A percentile compares a stretch with the other conserved stretches of the same genome.
Evolutionary conservation across 2,888 invertebrate species (phyloP).

Genomic region (Nasonia oneida): DNA sequence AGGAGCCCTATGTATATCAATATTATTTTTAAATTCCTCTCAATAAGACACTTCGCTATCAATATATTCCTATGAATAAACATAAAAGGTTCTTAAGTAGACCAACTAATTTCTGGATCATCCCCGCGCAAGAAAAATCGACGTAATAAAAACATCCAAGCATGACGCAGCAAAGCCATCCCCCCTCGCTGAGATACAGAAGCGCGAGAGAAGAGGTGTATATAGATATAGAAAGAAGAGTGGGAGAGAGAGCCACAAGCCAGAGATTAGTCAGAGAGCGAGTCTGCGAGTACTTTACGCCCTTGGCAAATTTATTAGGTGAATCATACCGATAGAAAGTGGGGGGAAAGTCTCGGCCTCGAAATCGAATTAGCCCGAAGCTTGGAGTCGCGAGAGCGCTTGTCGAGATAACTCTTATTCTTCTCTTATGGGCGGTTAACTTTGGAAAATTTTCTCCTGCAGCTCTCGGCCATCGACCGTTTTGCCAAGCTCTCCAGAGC

Average conservation of each 20-base stretch:
- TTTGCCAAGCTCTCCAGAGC: neutral
- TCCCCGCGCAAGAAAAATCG: slow-evolving; percentile 14
- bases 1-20: no score
- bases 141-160: slow-evolving; percentile 45
- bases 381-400: slow-evolving; percentile 27
- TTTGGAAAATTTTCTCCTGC: slow-evolving; percentile 18
- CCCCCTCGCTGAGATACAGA: slow-evolving; percentile 29
- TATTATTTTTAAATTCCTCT: neutral
- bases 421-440: slow-evolving; percentile 20
- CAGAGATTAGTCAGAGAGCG: slow-evolving; percentile 28
- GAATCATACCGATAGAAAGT: slow-evolving; percentile 30
- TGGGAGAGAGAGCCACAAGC: neutral
- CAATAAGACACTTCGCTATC: neutral
- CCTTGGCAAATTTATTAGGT: slow-evolving; percentile 40
- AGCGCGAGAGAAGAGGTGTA: neutral
- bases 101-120: no score
- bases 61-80: slow-evolving; percentile 35
- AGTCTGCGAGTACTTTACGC: neutral
- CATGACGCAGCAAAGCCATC: slow-evolving; percentile 39
- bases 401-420: slow-evolving; percentile 34
- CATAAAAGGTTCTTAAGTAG: slow-evolving; percentile 22
- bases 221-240: neutral
- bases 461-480: neutral
- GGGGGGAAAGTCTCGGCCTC: neutral
- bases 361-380: slow-evolving; percentile 31